Evolutionary conservation across 2,888 invertebrate species (phyloP).

Genomic region (Melangyna quadrimaculata): DNA sequence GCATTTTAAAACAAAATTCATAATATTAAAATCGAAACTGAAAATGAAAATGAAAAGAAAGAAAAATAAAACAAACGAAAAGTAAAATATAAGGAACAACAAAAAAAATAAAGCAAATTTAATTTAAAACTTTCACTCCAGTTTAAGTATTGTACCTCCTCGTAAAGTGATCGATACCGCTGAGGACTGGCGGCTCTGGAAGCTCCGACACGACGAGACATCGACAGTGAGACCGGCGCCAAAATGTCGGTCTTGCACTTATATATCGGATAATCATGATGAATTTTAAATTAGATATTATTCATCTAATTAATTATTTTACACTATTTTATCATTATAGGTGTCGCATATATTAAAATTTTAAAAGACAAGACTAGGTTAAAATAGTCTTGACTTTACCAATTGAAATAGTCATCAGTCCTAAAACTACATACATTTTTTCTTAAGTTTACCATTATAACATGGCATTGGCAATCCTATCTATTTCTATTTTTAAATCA

Average conservation of each 20-base stretch:
- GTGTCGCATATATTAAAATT: background rate
- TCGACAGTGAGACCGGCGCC: slow-evolving; percentile 35
- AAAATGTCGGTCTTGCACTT: slow-evolving; percentile 42
- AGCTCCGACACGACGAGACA: background rate
- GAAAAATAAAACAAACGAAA: background rate
- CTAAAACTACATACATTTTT: slow-evolving; percentile 26
- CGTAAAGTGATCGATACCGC: too few relatives aligned
- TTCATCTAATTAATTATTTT: slow-evolving; percentile 47
- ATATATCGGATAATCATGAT: slow-evolving; percentile 17
- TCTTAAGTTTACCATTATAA: background rate
- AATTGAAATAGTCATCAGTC: slow-evolving; percentile 12
- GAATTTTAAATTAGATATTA: slow-evolving; percentile 44
- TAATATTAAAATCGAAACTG: background rate
- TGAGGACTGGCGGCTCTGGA: background rate
- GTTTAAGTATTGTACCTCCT: slow-evolving; percentile 29
- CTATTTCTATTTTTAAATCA: slow-evolving; percentile 57
- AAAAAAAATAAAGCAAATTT: slow-evolving; percentile 3
- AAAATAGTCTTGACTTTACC: slow-evolving; percentile 51
- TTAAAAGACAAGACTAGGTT: slow-evolving; percentile 1
- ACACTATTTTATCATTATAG: background rate
- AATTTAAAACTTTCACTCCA: slow-evolving; percentile 63
- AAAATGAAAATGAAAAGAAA: slow-evolving; percentile 27
- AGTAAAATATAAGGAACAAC: background rate
- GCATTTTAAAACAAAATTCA: background rate
- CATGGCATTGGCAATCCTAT: slow-evolving; percentile 35